Conservation (phyloP, 2,113 vertebrate species). For the Prolemur simus region DNA sequence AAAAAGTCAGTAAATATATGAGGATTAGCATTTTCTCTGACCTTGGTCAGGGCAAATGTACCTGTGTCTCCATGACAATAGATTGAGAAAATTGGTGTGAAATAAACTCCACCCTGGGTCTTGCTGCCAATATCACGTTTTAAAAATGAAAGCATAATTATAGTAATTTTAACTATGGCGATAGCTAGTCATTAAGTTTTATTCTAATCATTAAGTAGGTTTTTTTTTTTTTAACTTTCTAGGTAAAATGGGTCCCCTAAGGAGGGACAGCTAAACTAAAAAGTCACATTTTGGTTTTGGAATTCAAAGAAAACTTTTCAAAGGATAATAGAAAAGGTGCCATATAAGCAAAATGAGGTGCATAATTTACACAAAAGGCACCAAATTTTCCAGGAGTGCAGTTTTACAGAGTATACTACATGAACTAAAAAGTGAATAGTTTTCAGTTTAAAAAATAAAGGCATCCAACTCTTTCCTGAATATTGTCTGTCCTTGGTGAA, state of each 20-base stretch:
- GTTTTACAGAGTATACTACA: background rate
- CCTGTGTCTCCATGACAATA: background rate
- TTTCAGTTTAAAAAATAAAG: background rate
- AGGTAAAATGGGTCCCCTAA: background rate
- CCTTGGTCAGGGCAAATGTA: background rate
- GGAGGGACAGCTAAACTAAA: background rate
- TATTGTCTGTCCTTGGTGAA: background rate
- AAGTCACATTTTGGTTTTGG: background rate
- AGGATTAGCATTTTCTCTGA: background rate
- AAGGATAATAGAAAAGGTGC: background rate
- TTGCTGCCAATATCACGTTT: background rate
- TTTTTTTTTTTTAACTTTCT: background rate
- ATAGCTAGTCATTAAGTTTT: slow-evolving; percentile 11
- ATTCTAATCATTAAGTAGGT: background rate
- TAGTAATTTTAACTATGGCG: background rate
- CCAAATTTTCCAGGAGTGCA: background rate
- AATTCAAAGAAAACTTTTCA: slow-evolving; percentile 25
- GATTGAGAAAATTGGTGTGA: background rate
- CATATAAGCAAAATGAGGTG: background rate
- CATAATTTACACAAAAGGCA: background rate
- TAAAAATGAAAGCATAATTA: background rate
- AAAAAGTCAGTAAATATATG: background rate
- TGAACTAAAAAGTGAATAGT: background rate
- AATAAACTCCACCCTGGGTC: background rate
- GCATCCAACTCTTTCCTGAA: background rate